Conservation (phyloP, 2,113 vertebrate genomes). For the Gulo gulo region DNA sequence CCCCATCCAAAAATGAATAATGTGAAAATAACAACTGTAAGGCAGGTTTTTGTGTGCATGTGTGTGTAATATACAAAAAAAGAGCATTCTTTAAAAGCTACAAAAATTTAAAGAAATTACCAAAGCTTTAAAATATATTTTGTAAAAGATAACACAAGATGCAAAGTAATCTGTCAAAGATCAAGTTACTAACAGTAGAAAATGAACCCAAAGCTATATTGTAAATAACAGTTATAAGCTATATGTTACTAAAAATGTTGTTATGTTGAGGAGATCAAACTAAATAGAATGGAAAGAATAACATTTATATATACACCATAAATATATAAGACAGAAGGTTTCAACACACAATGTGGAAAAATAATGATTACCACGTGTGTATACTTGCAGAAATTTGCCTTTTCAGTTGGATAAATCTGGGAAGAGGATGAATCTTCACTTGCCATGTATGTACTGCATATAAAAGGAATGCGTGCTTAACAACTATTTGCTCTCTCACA, state of each 20-base stretch:
- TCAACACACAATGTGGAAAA: background rate
- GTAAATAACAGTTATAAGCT: background rate
- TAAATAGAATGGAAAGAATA: background rate
- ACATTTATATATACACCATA: background rate
- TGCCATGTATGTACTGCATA: background rate
- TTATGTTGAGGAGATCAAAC: background rate
- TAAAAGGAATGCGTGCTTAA: background rate
- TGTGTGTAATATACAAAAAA: background rate
- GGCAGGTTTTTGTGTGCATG: background rate
- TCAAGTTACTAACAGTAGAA: background rate
- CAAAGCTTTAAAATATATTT: background rate
- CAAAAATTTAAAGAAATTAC: background rate
- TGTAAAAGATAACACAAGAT: background rate
- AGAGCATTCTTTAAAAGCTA: background rate
- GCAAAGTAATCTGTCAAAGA: background rate
- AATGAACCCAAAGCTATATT: background rate
- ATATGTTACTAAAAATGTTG: background rate
- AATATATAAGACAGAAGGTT: background rate
- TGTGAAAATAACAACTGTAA: background rate
- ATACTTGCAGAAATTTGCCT: background rate
- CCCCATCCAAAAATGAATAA: background rate
- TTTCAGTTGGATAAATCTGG: background rate
- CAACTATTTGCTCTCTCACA: background rate
- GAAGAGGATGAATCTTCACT: background rate
- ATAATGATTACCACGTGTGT: background rate